Conservation (phyloP, 2,888 invertebrate species). For the Cephus runcator region DNA sequence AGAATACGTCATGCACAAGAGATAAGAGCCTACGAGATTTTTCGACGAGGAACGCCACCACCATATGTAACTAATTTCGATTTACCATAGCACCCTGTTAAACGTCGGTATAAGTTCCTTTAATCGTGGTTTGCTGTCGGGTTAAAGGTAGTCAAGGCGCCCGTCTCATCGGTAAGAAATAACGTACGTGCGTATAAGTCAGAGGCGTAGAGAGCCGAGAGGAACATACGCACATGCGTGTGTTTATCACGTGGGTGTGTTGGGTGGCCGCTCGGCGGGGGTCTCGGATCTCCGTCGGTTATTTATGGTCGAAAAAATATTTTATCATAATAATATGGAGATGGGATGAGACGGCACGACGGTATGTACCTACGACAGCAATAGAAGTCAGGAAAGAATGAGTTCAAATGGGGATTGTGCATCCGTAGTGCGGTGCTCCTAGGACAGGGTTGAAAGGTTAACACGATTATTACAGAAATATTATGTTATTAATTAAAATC, state of each 20-base stretch:
- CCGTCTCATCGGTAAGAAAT: not conserved
- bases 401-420: slow-evolving; percentile 36
- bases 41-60: not conserved
- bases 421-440: not conserved
- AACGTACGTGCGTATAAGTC: not conserved
- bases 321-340: slow-evolving; percentile 56
- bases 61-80: slow-evolving; percentile 1
- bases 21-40: not conserved
- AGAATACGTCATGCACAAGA: not conserved
- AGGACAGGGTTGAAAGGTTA: slow-evolving; percentile 31
- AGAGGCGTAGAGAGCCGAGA: slow-evolving; percentile 10
- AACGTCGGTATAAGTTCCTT: slow-evolving; percentile 4
- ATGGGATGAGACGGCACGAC: slow-evolving; percentile 23
- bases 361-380: not conserved
- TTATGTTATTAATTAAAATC: slow-evolving; percentile 44
- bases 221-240: slow-evolving; percentile 32
- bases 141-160: slow-evolving; percentile 3
- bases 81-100: not conserved
- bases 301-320: slow-evolving; percentile 58
- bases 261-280: slow-evolving; percentile 54
- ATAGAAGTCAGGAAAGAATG: slow-evolving; percentile 29
- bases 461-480: slow-evolving; percentile 46
- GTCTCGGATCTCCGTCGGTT: slow-evolving; percentile 45
- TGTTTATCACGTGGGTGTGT: slow-evolving; percentile 44
- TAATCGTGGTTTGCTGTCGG: slow-evolving; percentile 1